Base-by-base conservation (phyloP, 2,888 invertebrate genomes). In the Gibbula magus region DNA sequence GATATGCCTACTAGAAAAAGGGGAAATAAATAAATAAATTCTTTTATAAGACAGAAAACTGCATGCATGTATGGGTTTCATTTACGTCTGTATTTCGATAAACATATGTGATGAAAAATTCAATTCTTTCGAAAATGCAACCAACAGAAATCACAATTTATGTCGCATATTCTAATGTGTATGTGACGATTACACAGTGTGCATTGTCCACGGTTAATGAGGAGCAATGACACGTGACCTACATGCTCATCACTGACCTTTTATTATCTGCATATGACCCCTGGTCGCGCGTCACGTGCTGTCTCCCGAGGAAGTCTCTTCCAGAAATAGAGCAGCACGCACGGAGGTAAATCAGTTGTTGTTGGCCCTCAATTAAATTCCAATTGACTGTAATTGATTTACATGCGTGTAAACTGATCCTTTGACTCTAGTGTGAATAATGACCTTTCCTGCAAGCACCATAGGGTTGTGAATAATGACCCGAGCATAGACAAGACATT, bases 191-290 rank as follows among this genome's bases (percentile, higher is more conserved):
- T 70, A 35, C 35, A 32, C 32, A 35, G 13, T 70, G 18, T 29
- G 35, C 70, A 39, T n/a, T 70, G 39, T 35, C 70, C 32, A 70
- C 32, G 4, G 35, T 29, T 39, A 70, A 39, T 32, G 70, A 70
- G 70, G 10, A 20, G 70, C 35, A 39, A 70, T 70, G 70, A 70
- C 70, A 70, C 39, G 70, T 70, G 70, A 70, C 70, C 70, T 35
- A 35, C 70, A 70, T 39, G 70, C 20, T 20, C 70, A 70, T 39
- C 70, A n/a, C 32, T 39, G 70, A 70, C 70, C 70, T 70, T n/a
- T 45, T 70, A 70, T 32, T 70, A 20, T 32, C 70, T 20, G 35
- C 32, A 29, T 35, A 70, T 70, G 70, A 70, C 39, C 70, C n/a
- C 70, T 39, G 39, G 39, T 20, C 35, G 39, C 70, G 29, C 70